A percentile compares a stretch with the other conserved stretches of the same genome.
Evolutionary conservation across 2,797 vertebrate genomes (phyloP).

Genomic region (Acridotheres tristis): DNA sequence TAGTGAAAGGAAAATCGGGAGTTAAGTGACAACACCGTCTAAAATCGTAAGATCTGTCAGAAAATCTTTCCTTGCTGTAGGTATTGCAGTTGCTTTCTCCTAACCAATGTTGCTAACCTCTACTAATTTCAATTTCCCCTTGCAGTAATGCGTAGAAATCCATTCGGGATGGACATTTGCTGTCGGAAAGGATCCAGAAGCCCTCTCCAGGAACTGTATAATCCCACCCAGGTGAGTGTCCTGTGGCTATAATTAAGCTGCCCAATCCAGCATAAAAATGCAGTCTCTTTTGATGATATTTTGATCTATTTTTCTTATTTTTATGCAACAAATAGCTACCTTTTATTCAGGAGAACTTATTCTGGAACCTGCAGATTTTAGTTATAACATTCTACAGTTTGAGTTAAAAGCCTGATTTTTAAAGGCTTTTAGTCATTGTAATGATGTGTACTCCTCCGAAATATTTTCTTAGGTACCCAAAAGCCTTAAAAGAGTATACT

Average conservation of each 20-base stretch:
- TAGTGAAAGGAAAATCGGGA: neutral
- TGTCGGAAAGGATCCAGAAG: constrained; percentile 93
- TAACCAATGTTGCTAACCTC: neutral
- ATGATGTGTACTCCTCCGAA: neutral
- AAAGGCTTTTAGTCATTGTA: neutral
- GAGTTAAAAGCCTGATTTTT: neutral
- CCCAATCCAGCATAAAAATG: neutral
- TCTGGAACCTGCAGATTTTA: neutral
- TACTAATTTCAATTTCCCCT: constrained; percentile 63
- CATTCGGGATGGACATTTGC: constrained; percentile 90
- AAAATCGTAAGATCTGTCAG: neutral
- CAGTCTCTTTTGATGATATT: neutral
- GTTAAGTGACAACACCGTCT: neutral
- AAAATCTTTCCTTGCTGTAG: neutral
- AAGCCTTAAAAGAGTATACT: neutral
- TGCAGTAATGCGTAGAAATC: constrained; percentile 93
- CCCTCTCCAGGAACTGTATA: constrained; percentile 94
- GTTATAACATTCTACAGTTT: neutral
- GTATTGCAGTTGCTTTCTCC: neutral
- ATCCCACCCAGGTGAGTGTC: constrained; percentile 88
- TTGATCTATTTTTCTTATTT: neutral
- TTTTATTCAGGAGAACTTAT: neutral
- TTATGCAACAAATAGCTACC: neutral
- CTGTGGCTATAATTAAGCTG: neutral
- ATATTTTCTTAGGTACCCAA: neutral